These are phyloP conservation scores for Zosterops lateralis DNA, from an alignment of 2,113 vertebrate genomes.

Conservation along the genomic window DNA sequence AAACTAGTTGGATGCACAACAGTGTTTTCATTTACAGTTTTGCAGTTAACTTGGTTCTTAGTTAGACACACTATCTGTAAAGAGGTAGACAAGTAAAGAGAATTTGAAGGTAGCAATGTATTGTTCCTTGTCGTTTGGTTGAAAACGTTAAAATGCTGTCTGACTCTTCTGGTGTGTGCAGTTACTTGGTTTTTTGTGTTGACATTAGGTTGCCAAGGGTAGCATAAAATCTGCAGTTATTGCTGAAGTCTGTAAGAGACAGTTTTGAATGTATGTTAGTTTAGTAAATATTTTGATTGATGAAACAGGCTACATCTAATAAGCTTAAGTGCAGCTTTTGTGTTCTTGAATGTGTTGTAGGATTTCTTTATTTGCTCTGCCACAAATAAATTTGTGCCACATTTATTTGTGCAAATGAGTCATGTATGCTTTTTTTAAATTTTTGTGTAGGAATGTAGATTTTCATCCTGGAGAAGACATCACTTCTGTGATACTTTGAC, in stretches of 20 bases:
- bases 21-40: not conserved
- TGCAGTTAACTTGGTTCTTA: not conserved
- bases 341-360: not conserved
- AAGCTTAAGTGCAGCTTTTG: not conserved
- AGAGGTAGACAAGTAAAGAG: not conserved
- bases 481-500: not conserved
- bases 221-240: not conserved
- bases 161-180: not conserved
- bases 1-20: not conserved
- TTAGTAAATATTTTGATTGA: not conserved
- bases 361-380: not conserved
- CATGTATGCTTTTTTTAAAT: not conserved
- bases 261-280: not conserved
- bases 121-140: not conserved
- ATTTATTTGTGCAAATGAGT: not conserved
- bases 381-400: not conserved
- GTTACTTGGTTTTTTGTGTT: not conserved
- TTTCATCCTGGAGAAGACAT: not conserved
- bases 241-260: not conserved
- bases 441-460: slow-evolving; percentile 4
- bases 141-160: not conserved
- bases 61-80: not conserved
- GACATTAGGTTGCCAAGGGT: not conserved
- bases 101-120: not conserved
- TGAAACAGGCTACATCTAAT: not conserved